A percentile compares a stretch with the other conserved stretches of the same genome.
These are phyloP conservation scores for Hiodon tergisus DNA, from an alignment of 2,113 vertebrate genomes.

Conservation along the genomic window DNA sequence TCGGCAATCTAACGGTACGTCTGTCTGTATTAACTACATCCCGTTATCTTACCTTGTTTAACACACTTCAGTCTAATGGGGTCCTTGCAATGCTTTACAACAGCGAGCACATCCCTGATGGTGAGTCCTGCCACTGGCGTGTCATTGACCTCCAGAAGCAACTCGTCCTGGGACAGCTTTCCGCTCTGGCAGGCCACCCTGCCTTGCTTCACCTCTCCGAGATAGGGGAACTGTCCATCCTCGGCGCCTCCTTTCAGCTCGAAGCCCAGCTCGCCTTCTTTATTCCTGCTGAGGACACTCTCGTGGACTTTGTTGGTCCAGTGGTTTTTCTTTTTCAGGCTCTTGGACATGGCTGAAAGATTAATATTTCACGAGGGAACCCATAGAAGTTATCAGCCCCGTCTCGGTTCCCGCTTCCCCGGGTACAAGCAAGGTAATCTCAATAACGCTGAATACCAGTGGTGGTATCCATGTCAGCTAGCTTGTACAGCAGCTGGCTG, in stretches of 20 bases:
- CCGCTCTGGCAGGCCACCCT: slow-evolving; percentile 74
- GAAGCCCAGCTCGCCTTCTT: slow-evolving; percentile 79
- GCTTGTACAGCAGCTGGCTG: slow-evolving; percentile 51
- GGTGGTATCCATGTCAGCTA: slow-evolving; percentile 45
- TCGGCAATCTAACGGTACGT: not conserved
- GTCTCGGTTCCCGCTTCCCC: slow-evolving; percentile 16
- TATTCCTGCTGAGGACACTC: slow-evolving; percentile 75
- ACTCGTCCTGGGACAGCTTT: slow-evolving; percentile 73
- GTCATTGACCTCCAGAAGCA: slow-evolving; percentile 94
- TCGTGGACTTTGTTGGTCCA: slow-evolving; percentile 96
- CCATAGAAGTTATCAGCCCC: slow-evolving; percentile 35
- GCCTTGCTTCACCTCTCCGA: slow-evolving; percentile 78
- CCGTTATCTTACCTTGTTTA: slow-evolving; percentile 78
- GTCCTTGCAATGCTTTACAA: slow-evolving; percentile 91
- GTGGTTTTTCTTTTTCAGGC: slow-evolving; percentile 91
- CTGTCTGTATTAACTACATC: not conserved
- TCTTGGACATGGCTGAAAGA: slow-evolving; percentile 83
- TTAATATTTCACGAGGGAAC: slow-evolving; percentile 43
- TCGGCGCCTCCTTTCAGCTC: slow-evolving; percentile 89
- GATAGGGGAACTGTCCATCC: slow-evolving; percentile 86
- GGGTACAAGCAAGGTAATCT: slow-evolving; percentile 25
- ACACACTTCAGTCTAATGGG: slow-evolving; percentile 93
- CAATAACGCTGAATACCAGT: slow-evolving; percentile 30
- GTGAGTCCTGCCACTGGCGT: slow-evolving; percentile 93
- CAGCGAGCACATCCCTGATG: slow-evolving; percentile 87